Percentiles rank a stretch among this genome's conserved stretches.
Evolutionary conservation across 2,113 vertebrate species (phyloP).

Genomic region (Scomber colias): DNA sequence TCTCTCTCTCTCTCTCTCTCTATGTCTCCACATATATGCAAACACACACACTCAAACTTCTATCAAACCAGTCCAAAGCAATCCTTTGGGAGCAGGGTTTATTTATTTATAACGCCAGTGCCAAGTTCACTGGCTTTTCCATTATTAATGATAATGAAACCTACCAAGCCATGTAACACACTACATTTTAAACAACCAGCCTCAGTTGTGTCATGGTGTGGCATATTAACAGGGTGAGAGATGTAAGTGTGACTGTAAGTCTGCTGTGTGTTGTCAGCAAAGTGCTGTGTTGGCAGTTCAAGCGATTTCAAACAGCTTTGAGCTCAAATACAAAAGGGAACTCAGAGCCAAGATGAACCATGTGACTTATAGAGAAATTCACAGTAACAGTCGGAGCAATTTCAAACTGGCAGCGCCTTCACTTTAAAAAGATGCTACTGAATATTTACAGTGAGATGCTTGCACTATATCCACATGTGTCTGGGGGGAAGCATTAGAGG

Average conservation of each 20-base stretch:
- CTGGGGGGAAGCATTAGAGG: constrained; percentile 1
- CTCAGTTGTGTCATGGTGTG: constrained; percentile 55
- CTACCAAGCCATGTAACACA: constrained; percentile 61
- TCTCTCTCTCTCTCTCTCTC: background rate
- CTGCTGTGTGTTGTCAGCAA: constrained; percentile 36
- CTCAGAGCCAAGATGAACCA: constrained; percentile 16
- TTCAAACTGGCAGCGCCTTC: constrained; percentile 23
- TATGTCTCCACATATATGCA: background rate
- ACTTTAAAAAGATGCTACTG: constrained; percentile 27
- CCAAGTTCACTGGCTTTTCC: constrained; percentile 71
- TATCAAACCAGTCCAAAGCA: constrained; percentile 55
- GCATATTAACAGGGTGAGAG: constrained; percentile 54
- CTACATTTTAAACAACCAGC: constrained; percentile 45
- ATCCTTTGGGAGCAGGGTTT: constrained; percentile 57
- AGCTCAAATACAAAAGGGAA: constrained; percentile 26
- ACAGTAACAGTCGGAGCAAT: constrained; percentile 20
- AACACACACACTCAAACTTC: constrained; percentile 42
- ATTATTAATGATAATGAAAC: constrained; percentile 77
- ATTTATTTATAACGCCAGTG: constrained; percentile 75
- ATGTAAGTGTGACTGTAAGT: constrained; percentile 51
- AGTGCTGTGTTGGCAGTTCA: constrained; percentile 27
- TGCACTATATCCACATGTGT: background rate
- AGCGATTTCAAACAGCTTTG: constrained; percentile 34
- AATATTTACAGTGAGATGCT: constrained; percentile 35
- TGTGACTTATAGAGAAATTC: constrained; percentile 30